A percentile compares a stretch with the other conserved stretches of the same genome.
Conservation (phyloP, 2,113 vertebrate species). For the Neogale vison region DNA sequence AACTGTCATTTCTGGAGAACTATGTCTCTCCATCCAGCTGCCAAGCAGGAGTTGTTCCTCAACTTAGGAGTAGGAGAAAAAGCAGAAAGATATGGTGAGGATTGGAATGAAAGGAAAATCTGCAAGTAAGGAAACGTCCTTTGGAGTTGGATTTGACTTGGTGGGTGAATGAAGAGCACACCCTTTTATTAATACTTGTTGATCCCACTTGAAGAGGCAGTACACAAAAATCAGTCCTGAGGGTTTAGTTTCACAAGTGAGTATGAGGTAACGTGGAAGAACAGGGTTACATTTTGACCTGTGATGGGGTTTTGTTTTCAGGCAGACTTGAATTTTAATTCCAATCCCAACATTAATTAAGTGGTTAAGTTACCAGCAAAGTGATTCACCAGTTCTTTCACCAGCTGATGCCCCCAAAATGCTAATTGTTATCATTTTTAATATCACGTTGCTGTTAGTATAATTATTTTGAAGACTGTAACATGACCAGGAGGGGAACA, state of each 20-base stretch:
- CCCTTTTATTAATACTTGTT: not conserved
- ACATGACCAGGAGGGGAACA: not conserved
- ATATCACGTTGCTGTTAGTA: not conserved
- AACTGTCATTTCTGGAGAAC: not conserved
- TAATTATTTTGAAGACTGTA: not conserved
- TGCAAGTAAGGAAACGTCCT: not conserved
- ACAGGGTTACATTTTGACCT: not conserved
- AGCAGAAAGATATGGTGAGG: conserved; percentile 18
- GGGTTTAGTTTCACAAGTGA: not conserved
- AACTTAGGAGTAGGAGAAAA: not conserved
- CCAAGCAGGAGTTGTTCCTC: conserved; percentile 5
- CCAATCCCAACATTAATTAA: not conserved
- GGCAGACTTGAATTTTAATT: not conserved
- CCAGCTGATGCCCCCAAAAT: not conserved
- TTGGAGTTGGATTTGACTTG: not conserved
- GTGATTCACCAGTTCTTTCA: not conserved
- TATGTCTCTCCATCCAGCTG: conserved; percentile 6
- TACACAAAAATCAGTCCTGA: not conserved
- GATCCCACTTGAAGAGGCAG: not conserved
- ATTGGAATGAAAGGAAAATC: not conserved
- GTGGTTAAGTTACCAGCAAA: not conserved
- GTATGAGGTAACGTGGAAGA: not conserved
- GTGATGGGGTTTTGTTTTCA: not conserved
- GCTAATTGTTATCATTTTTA: not conserved
- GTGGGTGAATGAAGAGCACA: not conserved